phyloP scores from a whole-genome alignment of 2,113 vertebrate species.

The Ctenodactylus gundi region DNA sequence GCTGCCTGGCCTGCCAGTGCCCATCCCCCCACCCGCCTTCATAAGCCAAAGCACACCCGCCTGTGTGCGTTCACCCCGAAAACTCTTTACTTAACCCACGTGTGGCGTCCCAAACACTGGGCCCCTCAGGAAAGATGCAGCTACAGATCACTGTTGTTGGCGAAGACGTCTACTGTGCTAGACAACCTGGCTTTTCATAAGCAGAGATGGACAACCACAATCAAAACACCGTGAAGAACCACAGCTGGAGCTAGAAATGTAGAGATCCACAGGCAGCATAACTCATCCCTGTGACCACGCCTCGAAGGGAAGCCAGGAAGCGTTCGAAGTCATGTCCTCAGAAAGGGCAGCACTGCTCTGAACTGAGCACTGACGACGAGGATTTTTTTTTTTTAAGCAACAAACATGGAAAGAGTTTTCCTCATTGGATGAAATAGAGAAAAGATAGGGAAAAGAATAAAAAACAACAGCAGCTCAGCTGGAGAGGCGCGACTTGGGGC shows the following conservation, averaged over 20 bases:
- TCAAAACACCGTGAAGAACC: background rate
- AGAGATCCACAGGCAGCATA: conserved; percentile 22
- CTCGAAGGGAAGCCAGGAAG: no score
- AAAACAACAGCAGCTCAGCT: background rate
- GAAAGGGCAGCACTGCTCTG: background rate
- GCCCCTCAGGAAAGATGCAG: background rate
- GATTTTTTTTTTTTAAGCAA: no score
- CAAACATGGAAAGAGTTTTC: background rate
- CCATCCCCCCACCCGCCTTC: no score
- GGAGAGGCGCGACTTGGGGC: background rate
- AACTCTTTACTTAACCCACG: background rate
- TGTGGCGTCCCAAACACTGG: background rate
- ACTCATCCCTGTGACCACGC: no score
- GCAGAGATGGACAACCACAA: background rate
- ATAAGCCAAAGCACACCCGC: background rate
- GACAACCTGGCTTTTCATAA: background rate
- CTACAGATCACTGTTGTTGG: background rate
- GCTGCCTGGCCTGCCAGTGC: background rate
- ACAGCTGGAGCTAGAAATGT: conserved; percentile 7
- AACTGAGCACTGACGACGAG: background rate
- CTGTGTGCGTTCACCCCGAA: background rate
- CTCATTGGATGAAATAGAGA: background rate
- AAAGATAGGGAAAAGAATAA: conserved; percentile 7
- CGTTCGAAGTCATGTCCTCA: background rate
- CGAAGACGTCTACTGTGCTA: background rate